Evolutionary conservation across 2,113 vertebrate species (phyloP), one percentile per base, ranked within the genome.

Genomic region (Tragelaphus strepsiceros): DNA sequence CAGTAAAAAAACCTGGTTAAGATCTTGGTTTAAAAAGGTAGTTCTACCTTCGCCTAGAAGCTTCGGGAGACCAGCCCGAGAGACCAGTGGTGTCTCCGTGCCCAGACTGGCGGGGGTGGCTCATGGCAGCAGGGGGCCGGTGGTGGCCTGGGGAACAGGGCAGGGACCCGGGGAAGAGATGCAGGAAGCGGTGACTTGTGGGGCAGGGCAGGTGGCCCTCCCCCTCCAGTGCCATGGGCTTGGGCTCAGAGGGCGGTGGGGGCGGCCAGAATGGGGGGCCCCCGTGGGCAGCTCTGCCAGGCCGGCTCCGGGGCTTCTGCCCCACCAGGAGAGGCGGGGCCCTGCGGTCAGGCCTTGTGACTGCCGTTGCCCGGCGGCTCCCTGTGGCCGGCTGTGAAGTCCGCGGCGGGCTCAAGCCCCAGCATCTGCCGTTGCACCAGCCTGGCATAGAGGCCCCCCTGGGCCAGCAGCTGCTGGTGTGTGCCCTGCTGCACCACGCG

Each of bases 401-500:
- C 98, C 0, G 28, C 49, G 46, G 98, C 67, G 0, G 98, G 98
- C 94, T 99, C 99, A 0, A 99, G 98, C 92, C 99, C 99, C 96
- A 99, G 98, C 94, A 99, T 99, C 98, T 99, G 99, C 96, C 99
- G 99, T 98, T 99, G 99, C 89, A 99, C 99, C 98, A 99, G 99
- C 98, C 98, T 99, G 98, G 96, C 98, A 90, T 99, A 99, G 82
- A 99, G 99, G 78, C 99, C 99, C 1, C 98, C 99, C 85, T 98
- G 98, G 95, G 99, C 99, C 99, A 99, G 99, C 95, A 99, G 99
- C 98, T 99, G 98, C 97, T 98, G 98, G 98, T 99, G 99, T 0
- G 98, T 98, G 64, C 99, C 99, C 98, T 99, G 99, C 96, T 99
- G 99, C 26, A 99, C 99, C 98, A 99, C 99, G 0, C 78, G 85